These are phyloP conservation scores for Peromyscus eremicus DNA, from an alignment of 2,797 vertebrate genomes.

Conservation along the genomic window DNA sequence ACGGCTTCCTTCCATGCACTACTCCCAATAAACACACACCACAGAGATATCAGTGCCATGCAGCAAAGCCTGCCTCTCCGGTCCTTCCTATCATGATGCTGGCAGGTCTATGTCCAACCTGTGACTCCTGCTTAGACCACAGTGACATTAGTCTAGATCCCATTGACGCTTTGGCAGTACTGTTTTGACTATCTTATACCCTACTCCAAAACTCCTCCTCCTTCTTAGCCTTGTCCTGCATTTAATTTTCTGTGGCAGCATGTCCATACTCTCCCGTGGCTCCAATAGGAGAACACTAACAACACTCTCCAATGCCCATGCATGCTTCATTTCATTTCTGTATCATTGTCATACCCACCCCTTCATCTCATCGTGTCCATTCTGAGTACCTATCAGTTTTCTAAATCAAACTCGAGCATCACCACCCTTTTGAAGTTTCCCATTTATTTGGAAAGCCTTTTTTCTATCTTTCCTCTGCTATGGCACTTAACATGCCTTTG, in stretches of 20 bases:
- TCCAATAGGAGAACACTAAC: not conserved
- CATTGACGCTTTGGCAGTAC: not conserved
- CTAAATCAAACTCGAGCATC: not conserved
- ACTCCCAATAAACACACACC: not conserved
- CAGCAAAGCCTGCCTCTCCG: not conserved
- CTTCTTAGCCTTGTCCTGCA: not conserved
- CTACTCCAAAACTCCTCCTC: not conserved
- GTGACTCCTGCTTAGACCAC: not conserved
- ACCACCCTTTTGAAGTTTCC: not conserved
- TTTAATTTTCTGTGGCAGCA: not conserved
- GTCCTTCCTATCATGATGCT: not conserved
- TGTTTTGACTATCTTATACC: not conserved
- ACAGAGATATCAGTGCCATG: not conserved
- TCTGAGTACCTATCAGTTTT: not conserved
- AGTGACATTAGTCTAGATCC: not conserved
- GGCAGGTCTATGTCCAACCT: not conserved
- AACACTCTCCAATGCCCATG: not conserved
- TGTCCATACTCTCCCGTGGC: not conserved
- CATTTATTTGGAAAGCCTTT: not conserved
- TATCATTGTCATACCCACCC: not conserved
- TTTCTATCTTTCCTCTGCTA: not conserved
- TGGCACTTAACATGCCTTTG: fast-evolving
- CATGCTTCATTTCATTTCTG: too few species aligned
- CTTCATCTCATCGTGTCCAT: not conserved
- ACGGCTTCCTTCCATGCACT: not conserved